phyloP scores from a whole-genome alignment of 2,888 invertebrate genomes.

The Phasia obesa region DNA sequence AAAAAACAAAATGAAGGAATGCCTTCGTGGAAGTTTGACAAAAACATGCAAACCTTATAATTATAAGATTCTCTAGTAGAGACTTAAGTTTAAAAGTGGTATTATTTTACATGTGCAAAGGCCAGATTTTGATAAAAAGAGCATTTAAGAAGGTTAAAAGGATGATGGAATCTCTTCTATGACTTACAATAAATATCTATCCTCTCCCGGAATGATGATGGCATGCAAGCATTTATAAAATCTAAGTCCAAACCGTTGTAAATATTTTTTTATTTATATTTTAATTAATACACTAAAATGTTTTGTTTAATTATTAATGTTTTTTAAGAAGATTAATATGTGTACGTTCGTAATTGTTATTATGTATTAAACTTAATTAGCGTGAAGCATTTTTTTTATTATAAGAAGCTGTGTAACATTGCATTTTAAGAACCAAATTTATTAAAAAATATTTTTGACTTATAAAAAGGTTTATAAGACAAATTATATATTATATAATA shows the following conservation, averaged over 20 bases:
- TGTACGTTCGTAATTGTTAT: slow-evolving; percentile 21
- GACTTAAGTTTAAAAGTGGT: too few species aligned
- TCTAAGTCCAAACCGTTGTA: slow-evolving; percentile 35
- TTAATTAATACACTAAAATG: slow-evolving; percentile 48
- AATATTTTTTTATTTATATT: slow-evolving; percentile 37
- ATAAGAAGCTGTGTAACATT: slow-evolving; percentile 42
- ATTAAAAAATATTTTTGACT: slow-evolving; percentile 8
- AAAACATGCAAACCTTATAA: too few species aligned
- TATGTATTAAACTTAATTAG: slow-evolving; percentile 49
- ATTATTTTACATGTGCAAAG: too few species aligned
- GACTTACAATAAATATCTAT: not conserved
- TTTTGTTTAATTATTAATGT: slow-evolving; percentile 51
- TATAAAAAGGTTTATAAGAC: too few species aligned
- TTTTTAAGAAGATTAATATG: slow-evolving; percentile 43
- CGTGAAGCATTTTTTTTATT: slow-evolving; percentile 12
- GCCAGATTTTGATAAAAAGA: too few species aligned
- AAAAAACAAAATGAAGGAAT: too few species aligned
- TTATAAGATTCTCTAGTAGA: too few species aligned
- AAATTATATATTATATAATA: too few species aligned
- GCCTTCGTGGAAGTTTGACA: too few species aligned
- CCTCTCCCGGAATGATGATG: not conserved
- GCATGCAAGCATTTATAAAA: slow-evolving; percentile 5
- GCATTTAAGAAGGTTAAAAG: too few species aligned
- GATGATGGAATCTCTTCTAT: not conserved
- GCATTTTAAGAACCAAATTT: slow-evolving; percentile 24